Evolutionary conservation across 2,888 invertebrate species (phyloP), one percentile per base, ranked within the genome.

Genomic region (Hirudinaria manillensis): DNA sequence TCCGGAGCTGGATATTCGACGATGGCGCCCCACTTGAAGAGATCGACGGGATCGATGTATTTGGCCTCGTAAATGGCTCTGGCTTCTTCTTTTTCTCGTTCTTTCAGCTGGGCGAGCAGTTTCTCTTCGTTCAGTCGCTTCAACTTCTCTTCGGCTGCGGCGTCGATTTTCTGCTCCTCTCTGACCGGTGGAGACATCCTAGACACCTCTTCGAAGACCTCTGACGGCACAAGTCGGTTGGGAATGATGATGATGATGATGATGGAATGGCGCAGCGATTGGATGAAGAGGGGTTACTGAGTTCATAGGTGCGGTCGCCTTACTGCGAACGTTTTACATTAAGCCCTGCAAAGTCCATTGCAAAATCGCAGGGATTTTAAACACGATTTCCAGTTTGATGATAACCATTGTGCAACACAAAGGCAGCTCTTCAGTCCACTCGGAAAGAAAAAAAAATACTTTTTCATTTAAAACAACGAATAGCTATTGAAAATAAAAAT

Each of bases 71-170:
- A 65, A 7, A 73, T 73, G 34, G 19, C 38, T 36, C 27, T 73
- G 29, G 73, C 73, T n/a, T 73, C 73, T 32, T 73, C 73, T 27
- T 61, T 73, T 24, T 73, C 73, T 55, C 34, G 56, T 55, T 73
- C 73, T n/a, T 61, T 61, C 65, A 38, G 4, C 61, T 36, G 27
- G 61, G 61, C 27, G 7, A 36, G 36, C 34, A 29, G 61, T 34
- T 61, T 56, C 6, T 55, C 56, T 55, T 56, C 29, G 65, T 27
- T 32, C 61, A 56, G 32, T 32, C 21, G 19, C 65, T 32, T 56
- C 65, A 34, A 27, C 24, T 34, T 34, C n/a, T 73, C 65, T 10
- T 61, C 55, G 24, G 34, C 73, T 10, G 19, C 65, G 1, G 56
- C 73, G 21, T 73, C 65, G 0, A 27, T n/a, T 7, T 65, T 19